Conservation (phyloP, 2,888 invertebrate species). For the Drosophila pegasa region DNA sequence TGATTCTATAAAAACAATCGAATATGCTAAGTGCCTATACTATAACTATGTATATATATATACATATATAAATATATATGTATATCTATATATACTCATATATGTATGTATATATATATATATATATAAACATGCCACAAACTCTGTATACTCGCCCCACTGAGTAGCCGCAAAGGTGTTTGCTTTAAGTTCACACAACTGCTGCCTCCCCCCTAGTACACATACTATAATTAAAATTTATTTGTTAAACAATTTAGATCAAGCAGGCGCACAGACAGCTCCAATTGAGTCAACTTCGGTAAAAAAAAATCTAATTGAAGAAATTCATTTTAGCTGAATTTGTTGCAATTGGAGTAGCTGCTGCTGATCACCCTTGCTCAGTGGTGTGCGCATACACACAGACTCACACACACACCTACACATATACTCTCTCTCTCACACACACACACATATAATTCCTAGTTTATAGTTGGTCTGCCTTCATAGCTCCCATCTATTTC, state of each 20-base stretch:
- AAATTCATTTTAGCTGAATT: constrained; percentile 11
- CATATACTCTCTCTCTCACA: constrained; percentile 2
- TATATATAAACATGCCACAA: constrained; percentile 18
- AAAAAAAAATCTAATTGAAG: not conserved
- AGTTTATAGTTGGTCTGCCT: constrained; percentile 39
- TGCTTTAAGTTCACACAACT: constrained; percentile 25
- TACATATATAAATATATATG: constrained; percentile 24
- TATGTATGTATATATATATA: constrained; percentile 38
- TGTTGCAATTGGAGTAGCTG: constrained; percentile 28
- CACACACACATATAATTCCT: constrained; percentile 27
- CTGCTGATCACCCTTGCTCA: constrained; percentile 33
- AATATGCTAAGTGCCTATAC: constrained; percentile 78
- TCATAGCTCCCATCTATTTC: constrained; percentile 9
- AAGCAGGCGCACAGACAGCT: not conserved
- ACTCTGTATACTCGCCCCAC: constrained; percentile 50
- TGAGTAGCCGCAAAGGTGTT: constrained; percentile 49
- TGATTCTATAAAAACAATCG: constrained; percentile 75
- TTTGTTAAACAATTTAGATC: constrained; percentile 22
- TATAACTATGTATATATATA: constrained; percentile 44
- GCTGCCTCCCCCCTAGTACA: constrained; percentile 28
- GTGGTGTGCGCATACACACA: constrained; percentile 38
- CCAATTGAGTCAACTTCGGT: constrained; percentile 9
- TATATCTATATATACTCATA: constrained; percentile 19
- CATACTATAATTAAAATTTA: constrained; percentile 13
- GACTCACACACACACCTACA: constrained; percentile 10